These are phyloP conservation scores for Periophthalmus magnuspinnatus DNA, from an alignment of 2,797 vertebrate genomes.

Conservation along the genomic window DNA sequence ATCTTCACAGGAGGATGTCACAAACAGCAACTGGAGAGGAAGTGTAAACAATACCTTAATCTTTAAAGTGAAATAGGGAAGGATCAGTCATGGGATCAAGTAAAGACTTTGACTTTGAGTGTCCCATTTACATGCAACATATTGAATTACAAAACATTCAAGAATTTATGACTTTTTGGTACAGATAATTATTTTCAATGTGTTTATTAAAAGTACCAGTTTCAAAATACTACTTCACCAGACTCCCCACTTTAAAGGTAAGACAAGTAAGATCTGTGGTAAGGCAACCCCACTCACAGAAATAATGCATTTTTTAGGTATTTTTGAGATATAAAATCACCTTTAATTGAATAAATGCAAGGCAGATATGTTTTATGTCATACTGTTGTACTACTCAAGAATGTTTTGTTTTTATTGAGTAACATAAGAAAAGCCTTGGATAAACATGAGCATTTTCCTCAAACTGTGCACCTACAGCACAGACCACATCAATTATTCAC, in stretches of 20 bases:
- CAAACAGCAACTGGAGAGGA: constrained; percentile 1
- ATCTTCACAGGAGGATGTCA: constrained; percentile 12
- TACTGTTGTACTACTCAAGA: background rate
- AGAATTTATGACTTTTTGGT: no score
- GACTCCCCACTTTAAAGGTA: no score
- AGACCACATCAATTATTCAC: background rate
- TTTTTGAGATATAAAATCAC: no score
- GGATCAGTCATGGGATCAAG: constrained; percentile 1
- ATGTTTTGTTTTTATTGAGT: constrained; percentile 1
- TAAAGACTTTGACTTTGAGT: no score
- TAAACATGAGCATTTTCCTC: constrained; percentile 6
- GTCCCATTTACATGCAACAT: no score
- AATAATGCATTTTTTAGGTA: no score
- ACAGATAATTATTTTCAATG: no score
- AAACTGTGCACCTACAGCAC: background rate
- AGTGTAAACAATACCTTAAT: constrained; percentile 3
- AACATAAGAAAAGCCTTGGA: background rate
- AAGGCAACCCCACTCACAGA: no score
- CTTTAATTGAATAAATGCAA: no score
- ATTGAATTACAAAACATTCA: no score
- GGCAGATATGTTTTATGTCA: no score
- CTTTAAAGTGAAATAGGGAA: constrained; percentile 7
- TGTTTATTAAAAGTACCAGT: background rate
- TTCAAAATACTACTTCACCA: background rate
- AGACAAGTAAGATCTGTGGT: no score